phyloP scores from a whole-genome alignment of 1,140 invertebrate species.

The Mizuhopecten yessoensis region DNA sequence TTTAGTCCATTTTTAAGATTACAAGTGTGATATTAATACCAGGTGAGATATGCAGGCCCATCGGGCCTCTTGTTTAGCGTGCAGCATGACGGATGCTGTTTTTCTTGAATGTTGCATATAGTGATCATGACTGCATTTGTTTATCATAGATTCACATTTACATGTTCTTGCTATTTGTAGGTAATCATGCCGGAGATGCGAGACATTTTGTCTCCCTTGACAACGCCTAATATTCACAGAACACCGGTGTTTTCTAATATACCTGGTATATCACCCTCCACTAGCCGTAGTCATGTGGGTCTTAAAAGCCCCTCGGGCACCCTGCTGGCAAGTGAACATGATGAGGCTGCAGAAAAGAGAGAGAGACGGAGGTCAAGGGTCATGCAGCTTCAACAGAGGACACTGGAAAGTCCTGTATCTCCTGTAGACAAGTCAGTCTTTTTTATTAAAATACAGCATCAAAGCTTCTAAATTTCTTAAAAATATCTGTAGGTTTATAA shows the following conservation, averaged over 20 bases:
- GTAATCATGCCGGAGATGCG: slow-evolving; percentile 54
- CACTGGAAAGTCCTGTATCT: slow-evolving; percentile 68
- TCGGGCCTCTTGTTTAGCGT: too few relatives aligned
- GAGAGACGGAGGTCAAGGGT: slow-evolving; percentile 77
- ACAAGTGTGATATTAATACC: too few relatives aligned
- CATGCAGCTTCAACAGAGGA: slow-evolving; percentile 72
- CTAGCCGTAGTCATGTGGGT: slow-evolving; percentile 65
- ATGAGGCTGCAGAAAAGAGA: slow-evolving; percentile 81
- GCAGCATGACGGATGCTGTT: too few relatives aligned
- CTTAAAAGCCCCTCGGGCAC: slow-evolving; percentile 63
- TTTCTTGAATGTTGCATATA: background rate
- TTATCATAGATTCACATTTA: too few relatives aligned
- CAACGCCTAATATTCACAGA: slow-evolving; percentile 62
- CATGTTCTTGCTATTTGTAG: background rate
- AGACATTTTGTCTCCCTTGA: slow-evolving; percentile 67
- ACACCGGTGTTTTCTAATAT: slow-evolving; percentile 47
- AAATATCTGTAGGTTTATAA: too few relatives aligned
- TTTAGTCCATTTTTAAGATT: too few relatives aligned
- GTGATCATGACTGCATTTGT: too few relatives aligned
- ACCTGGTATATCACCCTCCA: slow-evolving; percentile 73
- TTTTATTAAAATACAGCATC: slow-evolving; percentile 3
- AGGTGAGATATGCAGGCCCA: too few relatives aligned
- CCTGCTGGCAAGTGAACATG: slow-evolving; percentile 68
- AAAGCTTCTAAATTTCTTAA: too few relatives aligned
- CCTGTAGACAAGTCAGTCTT: slow-evolving; percentile 64